A percentile compares a stretch with the other conserved stretches of the same genome.
Evolutionary conservation across 2,797 vertebrate species (phyloP).

Genomic region (Coreius guichenoti): DNA sequence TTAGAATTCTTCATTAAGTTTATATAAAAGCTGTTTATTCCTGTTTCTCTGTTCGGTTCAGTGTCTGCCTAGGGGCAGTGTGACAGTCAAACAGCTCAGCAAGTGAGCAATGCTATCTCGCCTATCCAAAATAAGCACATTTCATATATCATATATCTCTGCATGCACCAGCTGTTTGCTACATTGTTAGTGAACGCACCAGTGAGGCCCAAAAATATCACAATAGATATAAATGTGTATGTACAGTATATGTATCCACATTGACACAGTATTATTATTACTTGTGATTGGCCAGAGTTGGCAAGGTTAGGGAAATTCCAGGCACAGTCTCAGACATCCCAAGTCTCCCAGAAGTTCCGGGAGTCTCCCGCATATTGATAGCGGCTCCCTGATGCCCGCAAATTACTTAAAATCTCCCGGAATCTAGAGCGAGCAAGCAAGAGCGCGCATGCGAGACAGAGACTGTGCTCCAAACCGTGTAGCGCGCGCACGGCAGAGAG

Average conservation of each 20-base stretch:
- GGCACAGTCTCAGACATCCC: no score
- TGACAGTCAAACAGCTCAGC: conserved; percentile 36
- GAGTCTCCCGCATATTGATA: no score
- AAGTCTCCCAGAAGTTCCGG: no score
- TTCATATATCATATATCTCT: conserved; percentile 16
- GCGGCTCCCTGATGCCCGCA: no score
- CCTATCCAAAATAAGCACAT: conserved; percentile 14
- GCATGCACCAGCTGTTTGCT: background rate
- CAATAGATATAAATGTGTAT: background rate
- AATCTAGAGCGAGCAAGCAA: no score
- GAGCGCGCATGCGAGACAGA: no score
- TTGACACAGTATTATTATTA: background rate
- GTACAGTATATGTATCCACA: background rate
- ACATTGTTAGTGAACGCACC: background rate
- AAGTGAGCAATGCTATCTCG: conserved; percentile 12
- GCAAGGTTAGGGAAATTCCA: background rate
- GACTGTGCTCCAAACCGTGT: no score
- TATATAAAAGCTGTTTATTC: conserved; percentile 22
- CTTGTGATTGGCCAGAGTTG: background rate
- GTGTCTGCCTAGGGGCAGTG: conserved; percentile 22
- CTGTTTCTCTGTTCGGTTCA: conserved; percentile 5
- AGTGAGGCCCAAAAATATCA: background rate
- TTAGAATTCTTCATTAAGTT: conserved; percentile 3
- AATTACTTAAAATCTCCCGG: no score
- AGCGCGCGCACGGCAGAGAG: no score